Conservation (phyloP, 2,888 invertebrate species). For the Cephus sareptanus region DNA sequence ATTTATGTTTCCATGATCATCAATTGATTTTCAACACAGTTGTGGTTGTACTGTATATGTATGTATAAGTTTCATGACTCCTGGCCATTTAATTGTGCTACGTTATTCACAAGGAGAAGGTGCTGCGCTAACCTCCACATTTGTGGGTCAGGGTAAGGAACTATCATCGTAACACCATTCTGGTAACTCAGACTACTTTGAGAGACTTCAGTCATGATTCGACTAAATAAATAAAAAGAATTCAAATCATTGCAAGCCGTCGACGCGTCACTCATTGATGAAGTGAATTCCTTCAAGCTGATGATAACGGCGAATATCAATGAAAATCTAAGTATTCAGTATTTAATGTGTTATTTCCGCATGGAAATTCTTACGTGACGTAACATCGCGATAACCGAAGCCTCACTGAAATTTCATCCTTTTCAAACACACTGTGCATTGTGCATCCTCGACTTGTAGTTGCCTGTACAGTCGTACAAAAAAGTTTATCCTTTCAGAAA, state of each 20-base stretch:
- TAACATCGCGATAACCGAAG: background rate
- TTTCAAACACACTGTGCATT: background rate
- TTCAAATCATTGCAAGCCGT: background rate
- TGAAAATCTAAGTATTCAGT: background rate
- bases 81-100: background rate
- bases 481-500: background rate
- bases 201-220: background rate
- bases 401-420: background rate
- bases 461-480: background rate
- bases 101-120: conserved; percentile 10
- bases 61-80: background rate
- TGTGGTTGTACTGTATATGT: background rate
- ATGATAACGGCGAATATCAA: background rate
- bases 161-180: conserved; percentile 7
- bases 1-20: background rate
- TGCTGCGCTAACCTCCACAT: conserved; percentile 7
- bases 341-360: no score
- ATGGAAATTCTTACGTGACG: no score
- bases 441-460: background rate
- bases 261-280: background rate
- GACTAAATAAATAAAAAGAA: background rate
- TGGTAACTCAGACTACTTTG: background rate
- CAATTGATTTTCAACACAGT: background rate
- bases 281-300: background rate
- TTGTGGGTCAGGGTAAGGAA: conserved; percentile 19